phyloP scores from a whole-genome alignment of 1,140 invertebrate genomes.

The Caerostris darwini region DNA sequence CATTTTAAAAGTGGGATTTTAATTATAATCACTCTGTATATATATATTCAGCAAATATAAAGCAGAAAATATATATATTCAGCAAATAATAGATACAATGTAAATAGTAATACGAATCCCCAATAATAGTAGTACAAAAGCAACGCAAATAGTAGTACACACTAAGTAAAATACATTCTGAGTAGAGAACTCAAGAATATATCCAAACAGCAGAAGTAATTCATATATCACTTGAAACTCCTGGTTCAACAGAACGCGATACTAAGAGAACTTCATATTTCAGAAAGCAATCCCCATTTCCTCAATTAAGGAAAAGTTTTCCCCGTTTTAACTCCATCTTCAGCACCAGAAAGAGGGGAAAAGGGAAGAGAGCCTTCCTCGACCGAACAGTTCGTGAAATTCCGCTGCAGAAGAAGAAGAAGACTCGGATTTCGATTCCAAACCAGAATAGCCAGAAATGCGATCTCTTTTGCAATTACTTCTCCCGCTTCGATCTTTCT shows the following conservation, averaged over 20 bases:
- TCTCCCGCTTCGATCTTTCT: not conserved
- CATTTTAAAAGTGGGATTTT: too few relatives aligned
- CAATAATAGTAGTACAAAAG: too few relatives aligned
- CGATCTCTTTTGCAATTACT: conserved; percentile 50
- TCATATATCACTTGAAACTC: not conserved
- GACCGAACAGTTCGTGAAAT: not conserved
- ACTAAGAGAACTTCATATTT: not conserved
- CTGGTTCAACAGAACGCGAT: not conserved
- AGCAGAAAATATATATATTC: too few relatives aligned
- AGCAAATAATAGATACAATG: too few relatives aligned
- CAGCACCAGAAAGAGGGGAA: not conserved
- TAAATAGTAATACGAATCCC: too few relatives aligned
- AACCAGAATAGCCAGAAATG: not conserved
- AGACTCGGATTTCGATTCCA: conserved; percentile 6
- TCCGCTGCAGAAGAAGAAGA: not conserved
- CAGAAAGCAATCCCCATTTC: not conserved
- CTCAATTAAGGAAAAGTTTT: conserved; percentile 24
- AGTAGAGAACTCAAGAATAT: too few relatives aligned
- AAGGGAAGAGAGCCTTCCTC: not conserved
- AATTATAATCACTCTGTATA: too few relatives aligned
- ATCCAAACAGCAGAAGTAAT: not conserved
- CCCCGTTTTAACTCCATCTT: not conserved
- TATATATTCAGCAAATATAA: too few relatives aligned
- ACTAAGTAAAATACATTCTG: too few relatives aligned
- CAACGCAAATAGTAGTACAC: too few relatives aligned